A percentile compares a stretch with the other conserved stretches of the same genome.
Conservation (phyloP, 1,140 invertebrate species). For the Propsilocerus akamusi region DNA sequence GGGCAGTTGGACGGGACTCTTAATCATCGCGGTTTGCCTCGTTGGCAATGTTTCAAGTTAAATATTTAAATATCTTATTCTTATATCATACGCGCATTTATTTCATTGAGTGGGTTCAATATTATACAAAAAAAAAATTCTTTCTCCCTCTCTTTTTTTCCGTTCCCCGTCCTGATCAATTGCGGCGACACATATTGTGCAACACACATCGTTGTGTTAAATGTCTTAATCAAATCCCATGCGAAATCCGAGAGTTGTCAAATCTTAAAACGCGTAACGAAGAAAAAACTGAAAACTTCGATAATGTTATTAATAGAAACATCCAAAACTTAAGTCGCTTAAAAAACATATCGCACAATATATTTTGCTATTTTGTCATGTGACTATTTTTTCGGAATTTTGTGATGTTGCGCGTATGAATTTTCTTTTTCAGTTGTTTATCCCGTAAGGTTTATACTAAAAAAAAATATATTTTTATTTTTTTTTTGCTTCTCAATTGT, state of each 20-base stretch:
- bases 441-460: not conserved
- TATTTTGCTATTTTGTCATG: not conserved
- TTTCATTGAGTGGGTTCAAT: not conserved
- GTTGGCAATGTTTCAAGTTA: no score
- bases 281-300: no score
- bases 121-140: not conserved
- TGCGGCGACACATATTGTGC: no score
- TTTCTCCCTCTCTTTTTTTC: not conserved
- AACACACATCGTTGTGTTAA: no score
- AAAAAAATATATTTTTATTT: conserved; percentile 8
- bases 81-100: not conserved
- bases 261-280: not conserved
- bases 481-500: no score
- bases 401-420: not conserved
- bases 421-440: not conserved
- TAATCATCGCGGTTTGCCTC: no score
- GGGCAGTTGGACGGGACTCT: no score
- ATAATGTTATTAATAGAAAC: not conserved
- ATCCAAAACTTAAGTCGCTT: not conserved
- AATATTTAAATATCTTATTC: no score
- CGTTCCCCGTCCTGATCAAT: no score
- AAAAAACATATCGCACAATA: no score
- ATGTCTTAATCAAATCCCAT: not conserved
- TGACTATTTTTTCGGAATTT: not conserved
- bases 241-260: not conserved